phyloP scores from a whole-genome alignment of 2,888 invertebrate species.

The Pollenia angustigena region DNA sequence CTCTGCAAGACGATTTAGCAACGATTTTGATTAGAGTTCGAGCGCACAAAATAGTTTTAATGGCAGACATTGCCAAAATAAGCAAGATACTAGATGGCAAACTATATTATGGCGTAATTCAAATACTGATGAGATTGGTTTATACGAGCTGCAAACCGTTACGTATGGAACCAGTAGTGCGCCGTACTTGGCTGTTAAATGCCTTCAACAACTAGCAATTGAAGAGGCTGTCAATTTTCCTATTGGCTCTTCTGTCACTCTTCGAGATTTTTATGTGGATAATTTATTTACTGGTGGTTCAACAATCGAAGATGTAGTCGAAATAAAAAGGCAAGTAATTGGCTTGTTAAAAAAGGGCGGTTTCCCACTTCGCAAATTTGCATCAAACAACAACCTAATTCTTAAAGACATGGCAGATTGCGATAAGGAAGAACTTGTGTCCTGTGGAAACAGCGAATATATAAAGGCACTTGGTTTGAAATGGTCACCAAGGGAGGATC shows the following conservation, averaged over 20 bases:
- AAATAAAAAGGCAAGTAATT: constrained; percentile 59
- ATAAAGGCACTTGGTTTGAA: constrained; percentile 65
- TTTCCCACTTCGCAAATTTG: constrained; percentile 70
- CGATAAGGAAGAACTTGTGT: constrained; percentile 49
- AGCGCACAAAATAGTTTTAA: no score
- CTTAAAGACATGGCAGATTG: constrained; percentile 43
- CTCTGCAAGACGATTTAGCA: no score
- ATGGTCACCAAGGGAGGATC: constrained; percentile 54
- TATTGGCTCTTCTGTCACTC: constrained; percentile 62
- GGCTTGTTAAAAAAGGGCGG: constrained; percentile 53
- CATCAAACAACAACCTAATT: constrained; percentile 51
- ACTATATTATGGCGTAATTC: no score
- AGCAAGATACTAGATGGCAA: no score
- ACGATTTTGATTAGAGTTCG: no score
- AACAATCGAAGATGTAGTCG: constrained; percentile 59
- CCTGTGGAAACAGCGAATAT: constrained; percentile 49
- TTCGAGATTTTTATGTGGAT: constrained; percentile 73
- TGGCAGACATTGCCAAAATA: no score
- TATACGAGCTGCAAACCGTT: no score
- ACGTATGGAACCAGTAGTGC: no score
- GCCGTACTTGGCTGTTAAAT: constrained; percentile 53
- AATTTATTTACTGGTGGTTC: constrained; percentile 68
- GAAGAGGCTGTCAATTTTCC: constrained; percentile 67
- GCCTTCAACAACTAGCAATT: constrained; percentile 24
- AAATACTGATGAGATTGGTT: no score